Evolutionary conservation across 2,797 vertebrate species (phyloP).

Genomic region (Clarias fuscus): DNA sequence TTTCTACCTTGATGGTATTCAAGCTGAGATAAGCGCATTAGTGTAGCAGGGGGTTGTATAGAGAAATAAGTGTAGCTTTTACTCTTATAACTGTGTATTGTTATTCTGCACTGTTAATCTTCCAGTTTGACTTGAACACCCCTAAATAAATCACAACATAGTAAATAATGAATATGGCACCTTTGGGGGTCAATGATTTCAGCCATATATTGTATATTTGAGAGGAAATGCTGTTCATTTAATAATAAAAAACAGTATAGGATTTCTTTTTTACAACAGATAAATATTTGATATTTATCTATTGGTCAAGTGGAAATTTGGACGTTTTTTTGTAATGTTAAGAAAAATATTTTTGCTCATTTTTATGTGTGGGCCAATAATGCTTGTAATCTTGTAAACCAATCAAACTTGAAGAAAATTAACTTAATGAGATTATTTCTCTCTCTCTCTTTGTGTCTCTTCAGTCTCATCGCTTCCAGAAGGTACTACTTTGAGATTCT

Average conservation of each 20-base stretch:
- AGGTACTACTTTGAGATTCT: constrained; percentile 98
- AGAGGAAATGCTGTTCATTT: neutral
- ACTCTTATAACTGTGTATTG: too few species aligned
- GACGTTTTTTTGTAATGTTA: neutral
- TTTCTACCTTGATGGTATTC: too few species aligned
- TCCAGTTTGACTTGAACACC: too few species aligned
- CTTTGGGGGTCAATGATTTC: neutral
- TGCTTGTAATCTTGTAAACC: neutral
- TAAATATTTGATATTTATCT: neutral
- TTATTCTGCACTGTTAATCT: too few species aligned
- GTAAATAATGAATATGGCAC: neutral
- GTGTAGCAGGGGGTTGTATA: too few species aligned
- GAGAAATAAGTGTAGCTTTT: too few species aligned
- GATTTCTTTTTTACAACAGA: neutral
- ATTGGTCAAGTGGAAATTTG: too few species aligned
- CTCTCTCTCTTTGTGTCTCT: constrained; percentile 41
- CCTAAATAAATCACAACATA: neutral
- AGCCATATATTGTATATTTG: neutral
- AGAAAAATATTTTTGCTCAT: neutral
- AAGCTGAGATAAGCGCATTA: too few species aligned
- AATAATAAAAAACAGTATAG: neutral
- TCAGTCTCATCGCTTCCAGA: constrained; percentile 86
- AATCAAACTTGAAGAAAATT: neutral
- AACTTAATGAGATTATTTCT: constrained; percentile 12
- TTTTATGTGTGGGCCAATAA: neutral